A percentile compares a stretch with the other conserved stretches of the same genome.
These are phyloP conservation scores for Strongylocentrotus purpuratus DNA, from an alignment of 35 echinoderm and acorn worm genomes.

Conservation along the genomic window DNA sequence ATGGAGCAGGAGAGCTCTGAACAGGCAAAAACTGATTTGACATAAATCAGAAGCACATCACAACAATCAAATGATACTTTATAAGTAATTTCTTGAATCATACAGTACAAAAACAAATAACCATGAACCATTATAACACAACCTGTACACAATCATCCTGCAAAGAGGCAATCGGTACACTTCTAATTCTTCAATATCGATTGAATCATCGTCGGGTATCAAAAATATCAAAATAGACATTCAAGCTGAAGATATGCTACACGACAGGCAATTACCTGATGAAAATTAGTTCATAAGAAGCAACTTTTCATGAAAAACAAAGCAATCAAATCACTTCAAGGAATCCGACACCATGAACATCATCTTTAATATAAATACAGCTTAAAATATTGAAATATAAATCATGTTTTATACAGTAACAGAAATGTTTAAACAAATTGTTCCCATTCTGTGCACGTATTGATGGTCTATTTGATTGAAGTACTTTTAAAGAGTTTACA, in stretches of 20 bases:
- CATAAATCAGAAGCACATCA: neutral
- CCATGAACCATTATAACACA: neutral
- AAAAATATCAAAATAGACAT: constrained; percentile 7
- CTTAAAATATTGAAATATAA: neutral
- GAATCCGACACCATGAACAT: neutral
- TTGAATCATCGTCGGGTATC: neutral
- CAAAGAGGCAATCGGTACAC: neutral
- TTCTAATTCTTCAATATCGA: neutral
- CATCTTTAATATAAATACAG: neutral
- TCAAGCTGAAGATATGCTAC: neutral
- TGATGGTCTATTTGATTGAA: neutral
- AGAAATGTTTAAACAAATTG: neutral
- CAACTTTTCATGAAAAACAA: neutral
- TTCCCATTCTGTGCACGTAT: neutral
- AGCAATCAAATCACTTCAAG: neutral
- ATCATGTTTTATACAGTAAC: neutral
- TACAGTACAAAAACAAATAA: neutral
- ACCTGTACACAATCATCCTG: neutral
- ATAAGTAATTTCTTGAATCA: neutral
- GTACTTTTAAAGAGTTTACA: neutral
- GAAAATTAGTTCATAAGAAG: neutral
- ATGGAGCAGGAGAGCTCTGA: neutral
- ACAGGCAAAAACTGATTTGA: neutral
- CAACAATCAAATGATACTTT: neutral
- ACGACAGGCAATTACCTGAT: neutral